These are phyloP conservation scores for Tridacna crocea DNA, from an alignment of 2,888 invertebrate species.

Conservation along the genomic window DNA sequence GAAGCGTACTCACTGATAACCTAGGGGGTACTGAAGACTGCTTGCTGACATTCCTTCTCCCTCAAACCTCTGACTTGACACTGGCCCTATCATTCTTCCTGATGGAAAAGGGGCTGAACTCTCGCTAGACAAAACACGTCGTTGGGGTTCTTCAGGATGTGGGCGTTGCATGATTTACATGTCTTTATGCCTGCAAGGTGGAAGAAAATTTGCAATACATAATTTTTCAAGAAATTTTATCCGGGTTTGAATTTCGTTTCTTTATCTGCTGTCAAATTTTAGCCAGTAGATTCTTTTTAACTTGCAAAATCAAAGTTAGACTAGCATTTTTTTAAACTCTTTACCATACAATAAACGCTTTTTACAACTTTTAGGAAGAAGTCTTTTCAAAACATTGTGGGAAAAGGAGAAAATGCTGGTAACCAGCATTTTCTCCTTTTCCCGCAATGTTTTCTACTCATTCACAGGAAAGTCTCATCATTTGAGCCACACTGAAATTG, in stretches of 20 bases:
- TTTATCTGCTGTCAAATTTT: neutral
- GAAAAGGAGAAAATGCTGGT: too few relatives aligned
- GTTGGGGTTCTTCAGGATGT: conserved; percentile 43
- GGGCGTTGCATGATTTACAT: conserved; percentile 50
- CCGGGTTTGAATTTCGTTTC: neutral
- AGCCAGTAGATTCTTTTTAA: too few relatives aligned
- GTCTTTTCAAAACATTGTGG: too few relatives aligned
- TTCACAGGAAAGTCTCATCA: too few relatives aligned
- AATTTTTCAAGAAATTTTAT: neutral
- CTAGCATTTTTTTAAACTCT: too few relatives aligned
- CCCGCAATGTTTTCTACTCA: too few relatives aligned
- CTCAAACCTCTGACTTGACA: conserved; percentile 56
- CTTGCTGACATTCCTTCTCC: conserved; percentile 51
- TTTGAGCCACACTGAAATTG: too few relatives aligned
- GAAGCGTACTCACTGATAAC: conserved; percentile 55
- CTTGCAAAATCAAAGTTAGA: too few relatives aligned
- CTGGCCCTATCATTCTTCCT: conserved; percentile 47
- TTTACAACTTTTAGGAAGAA: too few relatives aligned
- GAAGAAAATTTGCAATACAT: neutral
- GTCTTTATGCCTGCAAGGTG: neutral
- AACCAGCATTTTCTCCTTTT: too few relatives aligned
- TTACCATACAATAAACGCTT: too few relatives aligned
- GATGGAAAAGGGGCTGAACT: conserved; percentile 31
- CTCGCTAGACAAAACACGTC: conserved; percentile 48
- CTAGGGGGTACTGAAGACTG: conserved; percentile 57